Evolutionary conservation across 2,113 vertebrate genomes (phyloP), one percentile per base, ranked within the genome.

Genomic region (Melanocharis versteri): DNA sequence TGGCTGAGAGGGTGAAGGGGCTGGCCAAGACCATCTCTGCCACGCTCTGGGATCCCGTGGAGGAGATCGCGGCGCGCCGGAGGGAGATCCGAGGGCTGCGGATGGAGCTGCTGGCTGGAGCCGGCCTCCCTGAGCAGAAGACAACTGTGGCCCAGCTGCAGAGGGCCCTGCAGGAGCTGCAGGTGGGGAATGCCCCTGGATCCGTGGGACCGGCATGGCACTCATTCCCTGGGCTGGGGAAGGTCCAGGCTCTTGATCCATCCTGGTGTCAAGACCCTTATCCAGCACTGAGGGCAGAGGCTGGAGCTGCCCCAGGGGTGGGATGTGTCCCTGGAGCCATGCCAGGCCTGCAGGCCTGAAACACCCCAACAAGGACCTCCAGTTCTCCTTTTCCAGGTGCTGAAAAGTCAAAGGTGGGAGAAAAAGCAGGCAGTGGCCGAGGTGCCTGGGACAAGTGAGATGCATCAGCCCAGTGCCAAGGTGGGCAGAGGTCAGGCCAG

Each of bases 391-490:
- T 78, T 83, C 14, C 77, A 98, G 98, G 96, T 98, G 58, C 81
- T 98, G 87, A 98, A 98, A 95, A 93, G 64, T 50, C 96, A 97
- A 96, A 98, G 91, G 78, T 97, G 98, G 98, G 91, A 97, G 75
- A 97, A 97, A 60, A 97, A 97, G 92, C 94, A 86, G 60, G 93
- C 90, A 13, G 82, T 28, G 2, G 96, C 95, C 0, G 7, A 83
- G n/a, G 79, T 64, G 31, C 77, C 71, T 7, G 56, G 69, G 57
- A 71, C 58, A 65, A 91, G 47, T 3, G 84, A 89, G 83, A 66
- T 9, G 15, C 40, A 68, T 12, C 83, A 64, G 24, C 64, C 65
- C 68, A 39, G 27, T 17, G 7, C 33, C 1, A 37, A 84, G 91
- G 94, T 92, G 69, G 53, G 93, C 27, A 51, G 48, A 26, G 30